Evolutionary conservation across 2,113 vertebrate species (phyloP).

Genomic region (Ploceus nigricollis): DNA sequence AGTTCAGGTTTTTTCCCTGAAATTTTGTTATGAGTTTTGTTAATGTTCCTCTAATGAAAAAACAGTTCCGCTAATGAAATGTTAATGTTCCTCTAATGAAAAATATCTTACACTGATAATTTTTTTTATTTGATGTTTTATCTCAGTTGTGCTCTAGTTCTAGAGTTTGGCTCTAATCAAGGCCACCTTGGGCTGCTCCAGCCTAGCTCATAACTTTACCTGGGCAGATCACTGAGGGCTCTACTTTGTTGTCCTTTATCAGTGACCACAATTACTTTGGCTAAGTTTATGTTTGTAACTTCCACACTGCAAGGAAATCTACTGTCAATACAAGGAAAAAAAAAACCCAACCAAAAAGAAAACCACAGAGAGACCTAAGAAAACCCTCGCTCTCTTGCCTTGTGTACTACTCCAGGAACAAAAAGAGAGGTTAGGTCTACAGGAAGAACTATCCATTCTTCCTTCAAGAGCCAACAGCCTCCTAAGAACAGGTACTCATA

Average conservation of each 20-base stretch:
- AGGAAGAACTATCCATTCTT: background rate
- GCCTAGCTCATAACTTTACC: background rate
- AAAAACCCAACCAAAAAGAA: background rate
- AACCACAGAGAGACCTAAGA: background rate
- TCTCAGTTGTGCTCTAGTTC: background rate
- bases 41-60: background rate
- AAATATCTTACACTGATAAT: background rate
- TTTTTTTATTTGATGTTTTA: background rate
- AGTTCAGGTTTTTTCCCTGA: background rate
- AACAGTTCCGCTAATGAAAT: background rate
- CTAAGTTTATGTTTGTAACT: background rate
- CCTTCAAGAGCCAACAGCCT: background rate
- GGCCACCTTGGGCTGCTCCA: background rate
- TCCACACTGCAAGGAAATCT: background rate
- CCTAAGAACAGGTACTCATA: background rate
- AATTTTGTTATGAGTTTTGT: background rate
- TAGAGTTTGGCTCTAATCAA: background rate
- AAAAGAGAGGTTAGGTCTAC: background rate
- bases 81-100: background rate
- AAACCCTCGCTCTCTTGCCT: rapidly evolving
- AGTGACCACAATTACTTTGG: background rate
- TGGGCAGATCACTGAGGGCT: background rate
- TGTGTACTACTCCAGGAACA: background rate
- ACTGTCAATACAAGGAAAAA: background rate
- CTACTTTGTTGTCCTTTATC: background rate